phyloP scores from a whole-genome alignment of 2,113 vertebrate species.

The Atherinomorus stipes region DNA sequence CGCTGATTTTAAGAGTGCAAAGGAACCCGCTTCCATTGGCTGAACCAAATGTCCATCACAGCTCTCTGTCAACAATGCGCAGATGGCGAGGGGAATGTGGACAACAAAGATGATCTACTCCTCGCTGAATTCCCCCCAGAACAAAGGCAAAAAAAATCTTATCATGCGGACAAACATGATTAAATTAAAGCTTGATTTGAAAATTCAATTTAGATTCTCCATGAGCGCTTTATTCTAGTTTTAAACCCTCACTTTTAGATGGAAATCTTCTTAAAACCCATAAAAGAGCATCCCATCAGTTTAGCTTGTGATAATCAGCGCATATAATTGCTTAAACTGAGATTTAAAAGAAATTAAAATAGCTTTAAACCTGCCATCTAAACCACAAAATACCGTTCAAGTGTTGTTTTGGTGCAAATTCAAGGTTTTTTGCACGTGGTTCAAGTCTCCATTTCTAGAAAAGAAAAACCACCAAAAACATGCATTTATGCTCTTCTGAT shows the following conservation, averaged over 20 bases:
- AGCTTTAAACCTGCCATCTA: not conserved
- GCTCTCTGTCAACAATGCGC: constrained; percentile 65
- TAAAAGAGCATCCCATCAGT: not conserved
- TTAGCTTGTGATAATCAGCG: not conserved
- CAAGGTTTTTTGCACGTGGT: not conserved
- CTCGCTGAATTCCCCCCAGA: constrained; percentile 11
- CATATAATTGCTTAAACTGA: not conserved
- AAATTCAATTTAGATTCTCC: not conserved
- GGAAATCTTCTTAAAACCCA: not conserved
- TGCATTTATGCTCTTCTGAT: not conserved
- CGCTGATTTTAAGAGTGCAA: accelerated
- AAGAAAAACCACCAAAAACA: no score
- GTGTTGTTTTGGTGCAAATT: not conserved
- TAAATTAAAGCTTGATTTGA: not conserved
- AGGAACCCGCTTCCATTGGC: constrained; percentile 23
- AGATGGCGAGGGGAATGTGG: constrained; percentile 54
- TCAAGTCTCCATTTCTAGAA: not conserved
- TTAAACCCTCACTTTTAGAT: not conserved
- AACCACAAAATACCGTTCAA: not conserved
- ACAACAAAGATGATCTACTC: constrained; percentile 66
- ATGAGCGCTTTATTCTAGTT: not conserved
- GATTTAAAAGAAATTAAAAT: not conserved
- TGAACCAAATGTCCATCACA: constrained; percentile 16
- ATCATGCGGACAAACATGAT: not conserved
- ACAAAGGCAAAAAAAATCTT: constrained; percentile 29